Percentiles rank a stretch among this genome's conserved stretches.
phyloP scores from a whole-genome alignment of 2,888 invertebrate species.

The Trachelus iudaicus region DNA sequence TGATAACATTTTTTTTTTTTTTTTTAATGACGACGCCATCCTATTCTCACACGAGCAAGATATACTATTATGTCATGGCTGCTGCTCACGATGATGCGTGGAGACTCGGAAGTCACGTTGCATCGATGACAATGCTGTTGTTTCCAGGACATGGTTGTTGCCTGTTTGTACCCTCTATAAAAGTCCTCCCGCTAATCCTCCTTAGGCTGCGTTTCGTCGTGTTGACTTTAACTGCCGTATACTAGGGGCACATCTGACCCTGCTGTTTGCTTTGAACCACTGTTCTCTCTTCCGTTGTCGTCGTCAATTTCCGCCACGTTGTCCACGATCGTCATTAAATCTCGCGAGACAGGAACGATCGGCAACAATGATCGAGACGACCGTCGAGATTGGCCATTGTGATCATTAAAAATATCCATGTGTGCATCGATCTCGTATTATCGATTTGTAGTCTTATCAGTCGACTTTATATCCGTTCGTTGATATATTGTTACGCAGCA shows the following conservation, averaged over 20 bases:
- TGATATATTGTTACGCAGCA: neutral
- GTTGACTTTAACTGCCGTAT: neutral
- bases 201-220: neutral
- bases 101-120: constrained; percentile 28
- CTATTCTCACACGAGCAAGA: neutral
- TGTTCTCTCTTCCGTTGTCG: neutral
- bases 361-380: neutral
- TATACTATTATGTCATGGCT: constrained; percentile 16
- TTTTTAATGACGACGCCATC: neutral
- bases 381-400: neutral
- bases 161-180: constrained; percentile 48
- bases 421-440: neutral
- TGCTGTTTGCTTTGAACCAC: constrained; percentile 19
- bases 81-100: constrained; percentile 32
- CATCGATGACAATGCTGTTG: constrained; percentile 45
- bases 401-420: neutral
- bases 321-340: neutral
- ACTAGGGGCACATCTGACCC: constrained; percentile 12
- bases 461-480: neutral
- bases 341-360: neutral
- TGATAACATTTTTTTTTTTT: neutral
- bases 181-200: constrained; percentile 9
- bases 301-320: neutral
- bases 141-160: constrained; percentile 54
- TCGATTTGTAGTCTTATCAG: neutral